Percentiles rank a stretch among this genome's conserved stretches.
These are phyloP conservation scores for Callorhinus ursinus DNA, from an alignment of 2,113 vertebrate species.

Conservation along the genomic window DNA sequence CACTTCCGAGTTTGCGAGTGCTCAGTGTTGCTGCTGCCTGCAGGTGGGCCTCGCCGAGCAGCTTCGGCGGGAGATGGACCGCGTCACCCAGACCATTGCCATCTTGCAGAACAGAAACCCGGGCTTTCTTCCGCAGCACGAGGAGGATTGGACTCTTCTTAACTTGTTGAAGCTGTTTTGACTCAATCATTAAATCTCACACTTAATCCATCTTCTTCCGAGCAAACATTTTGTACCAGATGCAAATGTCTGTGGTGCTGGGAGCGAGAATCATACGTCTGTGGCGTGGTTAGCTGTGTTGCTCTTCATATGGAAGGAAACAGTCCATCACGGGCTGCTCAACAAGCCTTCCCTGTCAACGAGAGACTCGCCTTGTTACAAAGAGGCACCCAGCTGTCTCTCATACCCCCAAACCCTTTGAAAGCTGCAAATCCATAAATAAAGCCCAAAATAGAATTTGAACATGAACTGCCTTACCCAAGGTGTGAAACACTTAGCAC, in stretches of 20 bases:
- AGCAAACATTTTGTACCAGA: background rate
- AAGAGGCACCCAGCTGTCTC: background rate
- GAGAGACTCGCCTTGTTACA: background rate
- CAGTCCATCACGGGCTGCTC: background rate
- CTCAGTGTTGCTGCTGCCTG: rapidly evolving
- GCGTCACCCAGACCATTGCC: rapidly evolving
- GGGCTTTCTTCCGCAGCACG: too few relatives aligned
- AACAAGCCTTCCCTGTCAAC: background rate
- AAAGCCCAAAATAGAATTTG: background rate
- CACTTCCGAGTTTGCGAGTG: rapidly evolving
- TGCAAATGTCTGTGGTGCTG: rapidly evolving
- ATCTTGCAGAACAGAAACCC: rapidly evolving
- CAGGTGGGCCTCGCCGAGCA: rapidly evolving
- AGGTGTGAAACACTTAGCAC: constrained; percentile 36
- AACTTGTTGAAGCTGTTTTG: background rate
- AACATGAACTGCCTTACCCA: background rate
- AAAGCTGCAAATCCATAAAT: background rate
- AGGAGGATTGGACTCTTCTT: rapidly evolving
- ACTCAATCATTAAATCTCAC: background rate
- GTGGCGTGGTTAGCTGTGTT: rapidly evolving
- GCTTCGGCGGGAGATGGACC: rapidly evolving
- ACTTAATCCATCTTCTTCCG: background rate
- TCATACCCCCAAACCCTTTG: background rate
- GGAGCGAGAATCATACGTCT: rapidly evolving
- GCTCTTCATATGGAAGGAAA: rapidly evolving